Evolutionary conservation across 1,140 invertebrate genomes (phyloP).

Genomic region (Meloidogyne floridensis): DNA sequence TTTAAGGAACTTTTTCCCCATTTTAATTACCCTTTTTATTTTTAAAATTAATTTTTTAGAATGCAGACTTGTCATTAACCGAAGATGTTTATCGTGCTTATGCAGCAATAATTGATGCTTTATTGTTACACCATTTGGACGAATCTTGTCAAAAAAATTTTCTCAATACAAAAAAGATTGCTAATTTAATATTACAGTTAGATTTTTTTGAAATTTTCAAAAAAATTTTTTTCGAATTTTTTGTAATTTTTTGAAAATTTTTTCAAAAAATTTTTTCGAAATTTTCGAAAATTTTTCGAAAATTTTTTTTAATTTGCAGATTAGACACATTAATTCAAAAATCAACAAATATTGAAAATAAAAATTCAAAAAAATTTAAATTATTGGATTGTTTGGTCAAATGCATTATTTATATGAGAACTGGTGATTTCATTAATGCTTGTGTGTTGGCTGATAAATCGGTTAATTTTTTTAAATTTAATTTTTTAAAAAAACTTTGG

Average conservation of each 20-base stretch:
- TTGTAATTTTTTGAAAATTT: background rate
- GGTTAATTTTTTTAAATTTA: background rate
- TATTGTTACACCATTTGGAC: constrained; percentile 27
- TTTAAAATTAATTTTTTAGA: background rate
- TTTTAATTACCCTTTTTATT: too few relatives aligned
- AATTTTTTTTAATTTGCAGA: background rate
- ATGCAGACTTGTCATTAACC: background rate
- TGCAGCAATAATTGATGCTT: constrained; percentile 20
- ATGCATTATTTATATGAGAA: constrained; percentile 9
- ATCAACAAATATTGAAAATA: background rate
- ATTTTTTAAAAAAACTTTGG: background rate
- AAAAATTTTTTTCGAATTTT: background rate
- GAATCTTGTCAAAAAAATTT: background rate
- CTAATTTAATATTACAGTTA: background rate
- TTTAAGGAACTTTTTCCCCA: too few relatives aligned
- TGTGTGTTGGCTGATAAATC: background rate
- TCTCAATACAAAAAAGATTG: background rate
- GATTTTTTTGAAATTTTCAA: background rate
- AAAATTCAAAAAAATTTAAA: background rate
- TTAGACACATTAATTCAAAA: background rate
- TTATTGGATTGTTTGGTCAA: background rate
- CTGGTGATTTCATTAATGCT: background rate
- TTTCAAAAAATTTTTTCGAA: too few relatives aligned
- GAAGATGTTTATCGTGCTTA: constrained; percentile 1
- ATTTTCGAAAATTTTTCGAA: too few relatives aligned